Evolutionary conservation across 2,888 invertebrate genomes (phyloP).

Genomic region (Ametastegia equiseti): DNA sequence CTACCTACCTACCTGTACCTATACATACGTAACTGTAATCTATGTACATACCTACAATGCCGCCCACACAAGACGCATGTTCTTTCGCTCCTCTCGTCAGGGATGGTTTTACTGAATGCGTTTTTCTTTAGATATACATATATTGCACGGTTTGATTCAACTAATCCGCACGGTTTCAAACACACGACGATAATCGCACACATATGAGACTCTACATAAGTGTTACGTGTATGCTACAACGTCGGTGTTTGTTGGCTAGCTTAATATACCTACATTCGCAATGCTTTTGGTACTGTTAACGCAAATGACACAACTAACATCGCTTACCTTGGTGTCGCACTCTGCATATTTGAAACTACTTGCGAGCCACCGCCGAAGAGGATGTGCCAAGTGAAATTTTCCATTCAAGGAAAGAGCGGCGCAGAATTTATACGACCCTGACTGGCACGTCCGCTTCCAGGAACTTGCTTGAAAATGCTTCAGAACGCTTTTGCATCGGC

Average conservation of each 20-base stretch:
- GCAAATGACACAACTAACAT: background rate
- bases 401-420: background rate
- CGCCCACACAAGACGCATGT: slow-evolving; percentile 32
- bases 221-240: slow-evolving; percentile 30
- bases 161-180: slow-evolving; percentile 8
- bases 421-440: background rate
- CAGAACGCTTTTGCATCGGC: slow-evolving; percentile 27
- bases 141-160: no score
- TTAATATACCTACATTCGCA: slow-evolving; percentile 1
- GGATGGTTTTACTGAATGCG: background rate
- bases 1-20: background rate
- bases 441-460: slow-evolving; percentile 32
- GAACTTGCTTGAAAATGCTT: background rate
- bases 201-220: slow-evolving; percentile 3
- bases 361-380: background rate
- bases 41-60: slow-evolving; percentile 18
- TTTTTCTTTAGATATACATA: background rate
- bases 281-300: slow-evolving; percentile 15
- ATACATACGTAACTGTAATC: background rate
- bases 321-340: background rate
- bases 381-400: background rate
- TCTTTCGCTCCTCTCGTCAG: background rate
- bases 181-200: slow-evolving; percentile 31
- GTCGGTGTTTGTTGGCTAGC: slow-evolving; percentile 41
- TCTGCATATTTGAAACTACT: slow-evolving; percentile 1